Percentiles rank a stretch among this genome's conserved stretches.
Evolutionary conservation across 2,888 invertebrate species (phyloP).

Genomic region (Phaonia tiefii): DNA sequence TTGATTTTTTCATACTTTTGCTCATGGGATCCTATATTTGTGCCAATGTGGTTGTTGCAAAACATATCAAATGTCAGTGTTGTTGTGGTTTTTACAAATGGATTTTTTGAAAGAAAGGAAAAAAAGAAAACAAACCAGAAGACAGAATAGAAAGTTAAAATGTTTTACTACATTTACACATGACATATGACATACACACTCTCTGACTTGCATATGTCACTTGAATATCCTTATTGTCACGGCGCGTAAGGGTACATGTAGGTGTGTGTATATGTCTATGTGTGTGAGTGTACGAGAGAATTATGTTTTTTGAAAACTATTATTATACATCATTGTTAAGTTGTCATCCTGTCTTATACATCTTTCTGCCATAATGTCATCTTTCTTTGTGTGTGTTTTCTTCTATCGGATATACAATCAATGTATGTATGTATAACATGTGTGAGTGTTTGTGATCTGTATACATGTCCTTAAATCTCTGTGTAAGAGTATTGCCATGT

Average conservation of each 20-base stretch:
- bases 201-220: not conserved
- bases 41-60: not conserved
- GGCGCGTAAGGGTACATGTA: not conserved
- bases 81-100: slow-evolving; percentile 53
- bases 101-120: slow-evolving; percentile 49
- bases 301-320: slow-evolving; percentile 29
- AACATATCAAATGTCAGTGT: slow-evolving; percentile 28
- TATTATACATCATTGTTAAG: slow-evolving; percentile 47
- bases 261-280: slow-evolving; percentile 3
- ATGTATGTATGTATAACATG: not conserved
- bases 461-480: not conserved
- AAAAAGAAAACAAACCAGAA: no score
- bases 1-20: slow-evolving; percentile 13
- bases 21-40: not conserved
- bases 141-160: not conserved
- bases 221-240: not conserved
- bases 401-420: slow-evolving; percentile 1
- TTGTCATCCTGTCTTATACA: slow-evolving; percentile 50
- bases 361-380: slow-evolving; percentile 37
- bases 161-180: slow-evolving; percentile 3
- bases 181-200: not conserved
- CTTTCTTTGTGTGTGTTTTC: slow-evolving; percentile 10
- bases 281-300: slow-evolving; percentile 10
- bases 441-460: no score
- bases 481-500: not conserved